Percentiles rank a stretch among this genome's conserved stretches.
These are phyloP conservation scores for Mesopsocus fuscifrons DNA, from an alignment of 2,888 invertebrate species.

Conservation along the genomic window DNA sequence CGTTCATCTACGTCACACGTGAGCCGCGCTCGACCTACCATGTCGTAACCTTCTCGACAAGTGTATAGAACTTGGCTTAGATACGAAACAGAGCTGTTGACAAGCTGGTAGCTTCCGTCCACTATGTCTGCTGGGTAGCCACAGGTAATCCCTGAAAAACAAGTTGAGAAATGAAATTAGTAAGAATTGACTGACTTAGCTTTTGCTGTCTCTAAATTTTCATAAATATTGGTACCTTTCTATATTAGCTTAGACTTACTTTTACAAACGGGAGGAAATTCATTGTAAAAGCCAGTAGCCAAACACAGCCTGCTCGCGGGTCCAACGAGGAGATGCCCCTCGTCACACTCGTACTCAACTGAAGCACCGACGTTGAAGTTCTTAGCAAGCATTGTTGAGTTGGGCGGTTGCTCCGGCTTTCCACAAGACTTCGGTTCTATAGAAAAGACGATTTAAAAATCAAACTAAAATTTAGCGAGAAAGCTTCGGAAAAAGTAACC, in stretches of 20 bases:
- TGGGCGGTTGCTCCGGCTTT: constrained; percentile 80
- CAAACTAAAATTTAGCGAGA: no score
- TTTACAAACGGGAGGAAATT: constrained; percentile 85
- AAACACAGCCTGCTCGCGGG: constrained; percentile 66
- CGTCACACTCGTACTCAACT: constrained; percentile 69
- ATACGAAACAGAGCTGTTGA: constrained; percentile 76
- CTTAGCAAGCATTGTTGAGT: constrained; percentile 66
- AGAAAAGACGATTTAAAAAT: constrained; percentile 15
- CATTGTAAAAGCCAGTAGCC: constrained; percentile 83
- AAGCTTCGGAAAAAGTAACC: no score
- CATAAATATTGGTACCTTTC: no score
- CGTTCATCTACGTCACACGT: constrained; percentile 83
- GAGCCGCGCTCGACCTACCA: constrained; percentile 60
- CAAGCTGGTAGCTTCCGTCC: constrained; percentile 59
- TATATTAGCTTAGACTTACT: no score
- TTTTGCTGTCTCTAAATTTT: no score
- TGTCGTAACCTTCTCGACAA: constrained; percentile 67
- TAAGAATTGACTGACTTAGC: no score
- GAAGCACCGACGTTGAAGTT: constrained; percentile 63
- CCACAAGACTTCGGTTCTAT: constrained; percentile 79
- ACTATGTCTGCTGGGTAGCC: constrained; percentile 72
- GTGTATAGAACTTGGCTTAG: constrained; percentile 68
- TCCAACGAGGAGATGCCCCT: constrained; percentile 72
- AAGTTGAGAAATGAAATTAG: constrained; percentile 10
- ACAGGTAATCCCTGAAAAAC: constrained; percentile 58